Percentiles rank a stretch among this genome's conserved stretches.
Conservation (phyloP, 2,888 invertebrate species). For the Malthinus flaveolus region DNA sequence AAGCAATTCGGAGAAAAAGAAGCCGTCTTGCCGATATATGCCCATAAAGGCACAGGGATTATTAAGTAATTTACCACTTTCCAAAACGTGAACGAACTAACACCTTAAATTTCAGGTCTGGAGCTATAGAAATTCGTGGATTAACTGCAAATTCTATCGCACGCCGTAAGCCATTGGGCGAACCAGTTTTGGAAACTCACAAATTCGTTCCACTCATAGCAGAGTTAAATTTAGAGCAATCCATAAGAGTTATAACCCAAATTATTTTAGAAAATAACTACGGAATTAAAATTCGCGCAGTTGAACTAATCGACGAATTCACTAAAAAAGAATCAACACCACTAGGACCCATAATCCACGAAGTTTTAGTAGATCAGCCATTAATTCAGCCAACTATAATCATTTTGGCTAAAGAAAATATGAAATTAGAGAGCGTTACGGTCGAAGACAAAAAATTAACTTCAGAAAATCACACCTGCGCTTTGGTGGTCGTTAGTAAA, state of each 20-base stretch:
- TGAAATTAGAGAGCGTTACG: constrained; percentile 58
- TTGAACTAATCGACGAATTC: constrained; percentile 52
- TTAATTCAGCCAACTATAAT: constrained; percentile 68
- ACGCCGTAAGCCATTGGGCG: constrained; percentile 66
- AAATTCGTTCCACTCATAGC: constrained; percentile 67
- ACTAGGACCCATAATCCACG: constrained; percentile 60
- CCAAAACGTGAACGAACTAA: background rate
- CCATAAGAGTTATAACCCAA: constrained; percentile 67
- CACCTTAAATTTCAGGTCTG: constrained; percentile 56
- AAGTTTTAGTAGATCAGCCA: constrained; percentile 69
- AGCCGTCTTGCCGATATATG: constrained; percentile 43
- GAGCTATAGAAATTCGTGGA: constrained; percentile 78
- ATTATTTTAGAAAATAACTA: constrained; percentile 72
- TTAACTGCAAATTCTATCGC: constrained; percentile 77
- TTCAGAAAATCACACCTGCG: constrained; percentile 38
- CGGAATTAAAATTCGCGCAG: constrained; percentile 63
- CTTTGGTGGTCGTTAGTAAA: constrained; percentile 44
- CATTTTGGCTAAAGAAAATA: constrained; percentile 59
- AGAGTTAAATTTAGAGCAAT: constrained; percentile 38
- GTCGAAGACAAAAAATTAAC: constrained; percentile 65
- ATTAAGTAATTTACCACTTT: constrained; percentile 35
- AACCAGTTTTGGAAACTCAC: constrained; percentile 79
- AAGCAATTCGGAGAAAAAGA: constrained; percentile 38
- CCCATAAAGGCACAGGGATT: constrained; percentile 50
- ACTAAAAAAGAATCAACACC: constrained; percentile 51